These are phyloP conservation scores for Limnodromus scolopaceus DNA, from an alignment of 2,797 vertebrate genomes.

Conservation along the genomic window DNA sequence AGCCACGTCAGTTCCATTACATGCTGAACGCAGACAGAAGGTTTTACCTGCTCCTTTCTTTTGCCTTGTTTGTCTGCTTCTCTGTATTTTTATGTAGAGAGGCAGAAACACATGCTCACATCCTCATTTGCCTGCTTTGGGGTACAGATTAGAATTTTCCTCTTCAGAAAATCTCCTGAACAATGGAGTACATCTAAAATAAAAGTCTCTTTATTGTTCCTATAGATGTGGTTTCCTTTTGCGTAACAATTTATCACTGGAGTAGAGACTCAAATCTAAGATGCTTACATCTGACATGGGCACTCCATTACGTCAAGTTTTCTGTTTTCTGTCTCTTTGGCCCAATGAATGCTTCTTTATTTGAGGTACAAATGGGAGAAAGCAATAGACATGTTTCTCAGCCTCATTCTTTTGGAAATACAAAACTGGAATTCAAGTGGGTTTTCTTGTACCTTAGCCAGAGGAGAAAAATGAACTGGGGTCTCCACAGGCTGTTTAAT, in stretches of 20 bases:
- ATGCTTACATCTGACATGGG: background rate
- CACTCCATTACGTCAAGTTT: background rate
- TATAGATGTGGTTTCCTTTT: background rate
- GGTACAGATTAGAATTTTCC: background rate
- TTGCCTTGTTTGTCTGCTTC: background rate
- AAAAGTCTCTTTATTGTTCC: background rate
- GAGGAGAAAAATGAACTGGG: background rate
- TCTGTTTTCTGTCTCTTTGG: background rate
- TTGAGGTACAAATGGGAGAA: background rate
- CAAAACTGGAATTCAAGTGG: background rate
- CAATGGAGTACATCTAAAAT: background rate
- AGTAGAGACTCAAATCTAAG: background rate
- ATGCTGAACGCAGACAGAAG: background rate
- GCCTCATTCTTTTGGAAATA: background rate
- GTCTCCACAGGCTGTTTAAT: background rate
- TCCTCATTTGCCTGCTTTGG: background rate
- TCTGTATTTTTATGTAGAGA: background rate
- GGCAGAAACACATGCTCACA: background rate
- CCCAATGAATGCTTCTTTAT: background rate
- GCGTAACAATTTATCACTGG: background rate
- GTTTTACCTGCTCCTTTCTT: background rate
- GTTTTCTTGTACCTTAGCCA: background rate
- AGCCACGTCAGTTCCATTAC: accelerated
- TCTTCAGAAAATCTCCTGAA: background rate
- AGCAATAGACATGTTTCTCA: background rate